Base-by-base conservation (phyloP, 2,797 vertebrate species). In the Sebastes steindachneri region DNA sequence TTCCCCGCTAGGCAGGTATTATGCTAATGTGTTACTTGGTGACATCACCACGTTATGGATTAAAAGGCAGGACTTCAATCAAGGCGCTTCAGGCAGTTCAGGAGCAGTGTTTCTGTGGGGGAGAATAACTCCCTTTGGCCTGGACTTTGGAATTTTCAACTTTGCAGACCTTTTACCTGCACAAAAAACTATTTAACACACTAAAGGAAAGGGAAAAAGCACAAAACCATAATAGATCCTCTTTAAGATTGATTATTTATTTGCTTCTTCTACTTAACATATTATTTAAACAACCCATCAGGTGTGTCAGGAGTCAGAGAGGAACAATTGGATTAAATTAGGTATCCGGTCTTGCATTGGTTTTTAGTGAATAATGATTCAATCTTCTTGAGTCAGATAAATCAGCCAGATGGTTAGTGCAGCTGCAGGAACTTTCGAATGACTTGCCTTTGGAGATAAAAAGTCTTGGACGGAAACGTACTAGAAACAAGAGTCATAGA, bases 361-460 rank as follows among this genome's bases (percentile, higher is more conserved):
- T 57, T 80, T 59, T 89, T 73, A 84, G 81, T 87, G 5, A 63
- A 79, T 79, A 48, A 73, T 65, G 35, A 60, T 45, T 35, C 26
- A 9, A 60, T 88, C 12, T 21, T 68, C n/a, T 79, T n/a, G 17
- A 54, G 31, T 79, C n/a, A 21, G 65, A 45, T 68, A 11, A 84
- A 84, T 86, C 83, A 86, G 66, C 66, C 10, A 28, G 58, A 62
- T 4, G 26, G 84, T 94, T 94, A 88, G 91, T 91, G 75, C 55
- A 90, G 94, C 93, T 87, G 87, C 80, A 92, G 67, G 67, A 89
- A 90, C 86, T 91, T 80, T 91, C 72, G 77, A 91, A 77, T 89
- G 64, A 99, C 97, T 98, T 98, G 97, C 97, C 97, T 99, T 96
- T 97, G 93, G 97, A 99, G 90, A 95, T 96, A 97, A 98, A 97